Conservation (phyloP, 2,888 invertebrate species). For the Alitta virens region DNA sequence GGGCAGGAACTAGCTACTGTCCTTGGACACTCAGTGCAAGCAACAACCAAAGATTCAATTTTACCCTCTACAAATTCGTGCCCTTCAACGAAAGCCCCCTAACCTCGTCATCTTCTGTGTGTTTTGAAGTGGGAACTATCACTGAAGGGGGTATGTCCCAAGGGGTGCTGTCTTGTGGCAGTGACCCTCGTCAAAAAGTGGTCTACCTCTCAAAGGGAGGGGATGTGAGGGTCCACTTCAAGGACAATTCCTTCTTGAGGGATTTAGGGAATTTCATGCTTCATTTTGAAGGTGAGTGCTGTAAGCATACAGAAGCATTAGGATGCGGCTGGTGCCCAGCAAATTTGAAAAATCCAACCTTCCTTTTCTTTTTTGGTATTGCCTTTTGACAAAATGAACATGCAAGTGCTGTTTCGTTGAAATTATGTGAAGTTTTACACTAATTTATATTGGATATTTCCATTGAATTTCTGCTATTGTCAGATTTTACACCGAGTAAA, state of each 20-base stretch:
- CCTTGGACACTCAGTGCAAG: conserved; percentile 7
- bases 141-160: not conserved
- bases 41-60: not conserved
- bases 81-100: not conserved
- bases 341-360: no score
- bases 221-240: conserved; percentile 13
- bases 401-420: no score
- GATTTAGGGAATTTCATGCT: conserved; percentile 14
- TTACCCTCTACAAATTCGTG: conserved; percentile 9
- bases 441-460: no score
- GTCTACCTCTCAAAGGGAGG: conserved; percentile 12
- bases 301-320: no score
- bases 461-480: no score
- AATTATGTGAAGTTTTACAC: no score
- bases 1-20: not conserved
- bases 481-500: no score
- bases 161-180: conserved; percentile 7
- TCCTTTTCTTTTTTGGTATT: no score
- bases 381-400: no score
- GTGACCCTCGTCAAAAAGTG: not conserved
- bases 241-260: conserved; percentile 2
- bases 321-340: no score
- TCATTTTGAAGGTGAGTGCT: conserved; percentile 17
- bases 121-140: conserved; percentile 10
- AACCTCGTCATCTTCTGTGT: conserved; percentile 1